phyloP scores from a whole-genome alignment of 2,888 invertebrate genomes.

The Eledona agricola region DNA sequence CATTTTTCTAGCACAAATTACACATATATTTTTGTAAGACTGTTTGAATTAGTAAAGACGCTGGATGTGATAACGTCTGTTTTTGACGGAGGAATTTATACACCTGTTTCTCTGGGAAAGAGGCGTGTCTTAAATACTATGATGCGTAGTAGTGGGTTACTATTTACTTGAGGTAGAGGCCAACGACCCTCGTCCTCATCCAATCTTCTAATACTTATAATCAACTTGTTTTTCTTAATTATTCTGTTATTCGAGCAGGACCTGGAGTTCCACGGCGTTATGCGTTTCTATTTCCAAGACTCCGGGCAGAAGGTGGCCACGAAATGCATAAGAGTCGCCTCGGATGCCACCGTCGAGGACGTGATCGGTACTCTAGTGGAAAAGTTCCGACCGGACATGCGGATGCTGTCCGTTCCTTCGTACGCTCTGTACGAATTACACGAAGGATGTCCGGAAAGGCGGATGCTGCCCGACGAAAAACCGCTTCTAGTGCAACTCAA shows the following conservation, averaged over 20 bases:
- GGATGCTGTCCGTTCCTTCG: conserved; percentile 85
- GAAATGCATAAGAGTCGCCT: conserved; percentile 97
- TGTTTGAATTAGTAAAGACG: too few species aligned
- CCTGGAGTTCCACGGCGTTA: conserved; percentile 98
- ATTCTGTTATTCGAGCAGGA: conserved; percentile 72
- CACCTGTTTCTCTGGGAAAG: conserved; percentile 34
- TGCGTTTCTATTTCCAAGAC: conserved; percentile 99
- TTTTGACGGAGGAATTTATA: conserved; percentile 21
- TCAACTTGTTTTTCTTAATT: too few species aligned
- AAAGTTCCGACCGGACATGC: conserved; percentile 99
- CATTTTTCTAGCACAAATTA: too few species aligned
- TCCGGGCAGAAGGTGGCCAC: conserved; percentile 98
- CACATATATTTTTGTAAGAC: too few species aligned
- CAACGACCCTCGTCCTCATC: conserved; percentile 28
- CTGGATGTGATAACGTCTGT: too few species aligned
- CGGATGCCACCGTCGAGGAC: conserved; percentile 94
- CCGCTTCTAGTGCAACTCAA: conserved; percentile 96
- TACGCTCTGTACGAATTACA: conserved; percentile 80
- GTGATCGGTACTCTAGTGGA: conserved; percentile 97
- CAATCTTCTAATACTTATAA: conserved; percentile 2
- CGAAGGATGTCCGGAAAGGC: conserved; percentile 78
- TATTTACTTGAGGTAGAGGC: conserved; percentile 33
- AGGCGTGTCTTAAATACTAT: conserved; percentile 36
- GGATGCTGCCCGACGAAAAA: conserved; percentile 89
- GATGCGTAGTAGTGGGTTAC: conserved; percentile 36